Percentiles rank a stretch among this genome's conserved stretches.
These are phyloP conservation scores for Ifrita kowaldi DNA, from an alignment of 2,113 vertebrate genomes.

Conservation along the genomic window DNA sequence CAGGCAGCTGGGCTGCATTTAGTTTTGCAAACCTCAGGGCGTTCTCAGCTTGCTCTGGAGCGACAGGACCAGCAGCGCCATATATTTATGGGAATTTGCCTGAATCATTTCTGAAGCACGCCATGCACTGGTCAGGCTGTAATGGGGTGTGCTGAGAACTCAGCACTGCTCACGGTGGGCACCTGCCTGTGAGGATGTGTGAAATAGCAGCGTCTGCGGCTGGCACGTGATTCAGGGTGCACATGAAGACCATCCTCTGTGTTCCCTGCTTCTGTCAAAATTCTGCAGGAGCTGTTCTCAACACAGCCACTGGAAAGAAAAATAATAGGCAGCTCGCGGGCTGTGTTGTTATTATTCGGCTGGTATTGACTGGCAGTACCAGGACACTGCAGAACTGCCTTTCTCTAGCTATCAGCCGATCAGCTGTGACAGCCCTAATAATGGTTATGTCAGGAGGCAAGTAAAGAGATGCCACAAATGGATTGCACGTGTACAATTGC, in stretches of 20 bases:
- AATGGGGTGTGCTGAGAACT: background rate
- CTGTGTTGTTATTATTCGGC: constrained; percentile 24
- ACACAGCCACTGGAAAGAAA: background rate
- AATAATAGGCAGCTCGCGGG: background rate
- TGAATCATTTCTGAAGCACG: background rate
- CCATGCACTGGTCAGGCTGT: background rate
- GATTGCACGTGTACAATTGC: constrained; percentile 65
- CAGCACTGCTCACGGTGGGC: fast-evolving
- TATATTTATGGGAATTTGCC: background rate
- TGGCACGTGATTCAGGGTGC: background rate
- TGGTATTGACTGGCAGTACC: constrained; percentile 47
- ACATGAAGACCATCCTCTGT: background rate
- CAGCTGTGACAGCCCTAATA: constrained; percentile 61
- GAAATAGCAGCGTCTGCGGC: fast-evolving
- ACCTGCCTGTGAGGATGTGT: background rate
- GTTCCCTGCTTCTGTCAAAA: constrained; percentile 7
- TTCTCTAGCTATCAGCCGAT: constrained; percentile 27
- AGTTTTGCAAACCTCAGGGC: constrained; percentile 23
- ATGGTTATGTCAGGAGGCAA: constrained; percentile 61
- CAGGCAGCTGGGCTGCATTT: constrained; percentile 27
- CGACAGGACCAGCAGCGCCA: background rate
- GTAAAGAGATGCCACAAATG: constrained; percentile 57
- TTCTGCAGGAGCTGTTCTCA: background rate
- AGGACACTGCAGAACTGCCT: constrained; percentile 17
- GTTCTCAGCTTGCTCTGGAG: background rate